Evolutionary conservation across 1,140 invertebrate species (phyloP), one percentile per base, ranked within the genome.

Genomic region (Drosophila rhopaloa): DNA sequence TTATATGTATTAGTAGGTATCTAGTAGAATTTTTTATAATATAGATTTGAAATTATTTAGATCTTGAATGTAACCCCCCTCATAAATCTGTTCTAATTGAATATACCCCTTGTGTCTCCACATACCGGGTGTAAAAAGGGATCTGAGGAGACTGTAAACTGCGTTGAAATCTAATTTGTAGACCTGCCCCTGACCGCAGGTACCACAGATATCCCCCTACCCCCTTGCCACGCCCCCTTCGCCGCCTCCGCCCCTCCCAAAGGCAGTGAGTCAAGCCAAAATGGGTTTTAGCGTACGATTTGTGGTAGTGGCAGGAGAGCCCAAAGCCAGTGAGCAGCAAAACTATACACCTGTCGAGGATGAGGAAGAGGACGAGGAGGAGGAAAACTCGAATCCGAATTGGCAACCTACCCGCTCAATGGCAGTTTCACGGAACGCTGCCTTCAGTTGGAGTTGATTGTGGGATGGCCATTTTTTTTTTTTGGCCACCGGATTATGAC

Each of bases 91-190:
- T 13, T 1, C 1, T 27, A 14, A 58, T 16, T 27, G 1, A 19
- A 61, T 32, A 62, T 62, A 57, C 58, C 50, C 43, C 40, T 27
- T 27, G 24, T 44, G 61, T 58, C 27, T n/a, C 46, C 46, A 24
- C 32, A 62, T 50, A 62, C 57, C 37, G 51, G 11, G 27, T 35
- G 40, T 35, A 13, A 41, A 29, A 19, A 40, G 32, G 29, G 10
- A 43, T 29, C 37, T 35, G 16, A 35, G 65, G 43, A 65, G 73
- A 83, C 76, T 62, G 80, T 80, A 89, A 88, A 72, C 84, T 66
- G 58, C 80, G 84, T 76, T 81, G 73, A 84, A 88, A 89, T 88
- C 84, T 88, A 88, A 88, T 88, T 88, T 88, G 84, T 63, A 65
- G 67, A 55, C 74, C 53, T 55, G 67, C 65, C 53, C 56, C 60